Evolutionary conservation across 1,140 invertebrate species (phyloP).

Genomic region (Dendrolimus punctatus): DNA sequence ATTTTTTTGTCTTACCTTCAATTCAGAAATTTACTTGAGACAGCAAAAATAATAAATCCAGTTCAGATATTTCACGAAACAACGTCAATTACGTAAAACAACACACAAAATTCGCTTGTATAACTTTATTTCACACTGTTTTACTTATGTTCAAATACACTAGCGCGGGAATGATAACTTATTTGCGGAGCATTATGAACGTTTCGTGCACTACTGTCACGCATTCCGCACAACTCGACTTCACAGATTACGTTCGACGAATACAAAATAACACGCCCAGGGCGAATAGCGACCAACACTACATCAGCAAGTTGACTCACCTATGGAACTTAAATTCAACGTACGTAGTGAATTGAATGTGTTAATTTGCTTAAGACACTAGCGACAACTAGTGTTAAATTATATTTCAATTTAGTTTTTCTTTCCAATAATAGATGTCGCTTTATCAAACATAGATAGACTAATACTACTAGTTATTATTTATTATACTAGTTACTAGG

Average conservation of each 20-base stretch:
- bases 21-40: constrained; percentile 10
- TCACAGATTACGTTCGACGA: constrained; percentile 43
- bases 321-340: neutral
- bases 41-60: constrained; percentile 30
- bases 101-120: constrained; percentile 46
- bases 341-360: neutral
- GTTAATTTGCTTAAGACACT: neutral
- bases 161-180: constrained; percentile 38
- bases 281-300: too few relatives aligned
- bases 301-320: constrained; percentile 21
- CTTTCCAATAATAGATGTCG: neutral
- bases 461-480: too few relatives aligned
- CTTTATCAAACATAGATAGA: neutral
- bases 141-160: constrained; percentile 41
- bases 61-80: constrained; percentile 27
- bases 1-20: constrained; percentile 33
- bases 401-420: neutral
- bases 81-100: constrained; percentile 41
- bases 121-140: constrained; percentile 50
- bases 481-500: too few relatives aligned
- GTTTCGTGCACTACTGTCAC: constrained; percentile 31
- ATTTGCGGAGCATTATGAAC: constrained; percentile 43
- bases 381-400: neutral
- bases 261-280: constrained; percentile 47
- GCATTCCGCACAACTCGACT: constrained; percentile 43